Evolutionary conservation across 2,113 vertebrate species (phyloP).

Genomic region (Picathartes gymnocephalus): DNA sequence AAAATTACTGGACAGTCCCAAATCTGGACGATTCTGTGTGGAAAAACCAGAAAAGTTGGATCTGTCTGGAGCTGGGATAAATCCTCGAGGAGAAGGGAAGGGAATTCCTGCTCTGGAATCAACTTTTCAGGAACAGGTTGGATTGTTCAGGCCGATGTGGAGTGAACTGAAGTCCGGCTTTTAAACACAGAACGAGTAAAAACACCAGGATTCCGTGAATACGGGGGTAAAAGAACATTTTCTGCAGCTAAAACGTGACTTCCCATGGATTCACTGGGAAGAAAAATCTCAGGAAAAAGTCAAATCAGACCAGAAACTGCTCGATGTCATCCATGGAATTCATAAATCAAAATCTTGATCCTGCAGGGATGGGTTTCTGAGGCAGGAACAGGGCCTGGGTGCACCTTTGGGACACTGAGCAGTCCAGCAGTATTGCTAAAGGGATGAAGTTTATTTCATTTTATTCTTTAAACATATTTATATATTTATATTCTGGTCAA

Average conservation of each 20-base stretch:
- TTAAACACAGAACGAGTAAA: neutral
- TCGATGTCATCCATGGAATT: neutral
- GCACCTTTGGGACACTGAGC: neutral
- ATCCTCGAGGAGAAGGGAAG: neutral
- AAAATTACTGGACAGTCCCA: neutral
- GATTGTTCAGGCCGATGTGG: neutral
- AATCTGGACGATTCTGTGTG: neutral
- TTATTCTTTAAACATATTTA: neutral
- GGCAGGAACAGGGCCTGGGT: neutral
- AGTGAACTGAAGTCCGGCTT: neutral
- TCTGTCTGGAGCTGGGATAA: neutral
- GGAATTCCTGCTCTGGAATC: neutral
- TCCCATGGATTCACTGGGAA: neutral
- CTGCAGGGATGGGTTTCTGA: neutral
- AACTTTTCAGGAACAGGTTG: fast-evolving
- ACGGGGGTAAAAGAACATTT: neutral
- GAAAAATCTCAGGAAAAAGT: neutral
- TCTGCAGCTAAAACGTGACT: neutral
- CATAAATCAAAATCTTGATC: neutral
- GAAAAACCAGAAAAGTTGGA: neutral
- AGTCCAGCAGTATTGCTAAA: neutral
- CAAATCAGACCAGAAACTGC: neutral
- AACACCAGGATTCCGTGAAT: neutral
- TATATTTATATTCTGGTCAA: neutral
- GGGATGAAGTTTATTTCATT: neutral